These are phyloP conservation scores for Drosophila ohnishii DNA, from an alignment of 1,140 invertebrate species.

Conservation along the genomic window DNA sequence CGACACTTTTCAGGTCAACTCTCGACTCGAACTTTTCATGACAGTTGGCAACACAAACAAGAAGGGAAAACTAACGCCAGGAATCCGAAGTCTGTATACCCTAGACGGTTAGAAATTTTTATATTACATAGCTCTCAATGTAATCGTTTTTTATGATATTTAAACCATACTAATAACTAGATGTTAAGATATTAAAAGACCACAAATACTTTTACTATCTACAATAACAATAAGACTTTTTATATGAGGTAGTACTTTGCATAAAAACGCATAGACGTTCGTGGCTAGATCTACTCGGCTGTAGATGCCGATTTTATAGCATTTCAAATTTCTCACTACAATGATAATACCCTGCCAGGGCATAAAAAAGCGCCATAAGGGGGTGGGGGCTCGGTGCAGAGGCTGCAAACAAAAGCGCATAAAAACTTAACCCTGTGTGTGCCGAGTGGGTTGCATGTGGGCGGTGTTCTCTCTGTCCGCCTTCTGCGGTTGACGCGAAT, in stretches of 20 bases:
- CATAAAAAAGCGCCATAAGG: slow-evolving; percentile 10
- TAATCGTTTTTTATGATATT: background rate
- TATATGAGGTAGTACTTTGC: no score
- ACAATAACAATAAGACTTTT: background rate
- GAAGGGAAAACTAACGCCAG: background rate
- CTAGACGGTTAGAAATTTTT: background rate
- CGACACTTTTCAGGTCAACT: slow-evolving; percentile 71
- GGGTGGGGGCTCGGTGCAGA: slow-evolving; percentile 26
- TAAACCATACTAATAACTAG: background rate
- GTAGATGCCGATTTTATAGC: background rate
- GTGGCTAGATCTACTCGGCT: background rate
- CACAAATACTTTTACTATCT: background rate
- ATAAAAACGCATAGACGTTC: no score
- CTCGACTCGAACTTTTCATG: slow-evolving; percentile 72
- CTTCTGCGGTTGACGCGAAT: slow-evolving; percentile 70
- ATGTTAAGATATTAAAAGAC: no score
- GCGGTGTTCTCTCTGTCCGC: slow-evolving; percentile 20
- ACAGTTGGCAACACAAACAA: slow-evolving; percentile 63
- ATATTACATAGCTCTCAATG: background rate
- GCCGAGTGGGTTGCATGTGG: slow-evolving; percentile 8
- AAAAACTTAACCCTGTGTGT: slow-evolving; percentile 73
- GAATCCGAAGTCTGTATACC: background rate
- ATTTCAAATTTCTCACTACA: background rate
- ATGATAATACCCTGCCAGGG: background rate
- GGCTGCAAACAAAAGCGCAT: slow-evolving; percentile 72